Evolutionary conservation across 2,888 invertebrate species (phyloP).

Genomic region (Netelia melanura): DNA sequence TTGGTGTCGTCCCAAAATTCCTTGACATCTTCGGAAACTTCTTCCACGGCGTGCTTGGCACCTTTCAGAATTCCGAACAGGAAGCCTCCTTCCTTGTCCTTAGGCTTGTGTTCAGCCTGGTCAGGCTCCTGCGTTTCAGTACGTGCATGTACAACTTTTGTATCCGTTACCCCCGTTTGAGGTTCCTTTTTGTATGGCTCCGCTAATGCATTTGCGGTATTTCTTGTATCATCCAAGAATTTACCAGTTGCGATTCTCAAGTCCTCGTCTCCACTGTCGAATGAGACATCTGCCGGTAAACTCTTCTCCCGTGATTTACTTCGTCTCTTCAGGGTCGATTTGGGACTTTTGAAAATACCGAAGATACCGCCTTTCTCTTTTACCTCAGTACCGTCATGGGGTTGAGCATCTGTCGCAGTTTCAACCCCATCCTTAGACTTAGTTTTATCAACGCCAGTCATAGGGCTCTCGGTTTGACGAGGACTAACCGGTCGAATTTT

Average conservation of each 20-base stretch:
- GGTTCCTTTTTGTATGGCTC: conserved; percentile 74
- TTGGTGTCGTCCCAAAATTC: conserved; percentile 72
- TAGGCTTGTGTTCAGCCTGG: conserved; percentile 66
- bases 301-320: conserved; percentile 69
- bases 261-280: conserved; percentile 71
- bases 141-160: conserved; percentile 27
- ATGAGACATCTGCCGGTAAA: conserved; percentile 61
- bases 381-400: conserved; percentile 52
- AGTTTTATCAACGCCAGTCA: conserved; percentile 12
- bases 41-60: conserved; percentile 70
- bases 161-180: conserved; percentile 36
- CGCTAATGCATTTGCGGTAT: conserved; percentile 65
- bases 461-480: conserved; percentile 42
- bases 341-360: conserved; percentile 73
- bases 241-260: conserved; percentile 75
- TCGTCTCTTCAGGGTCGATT: conserved; percentile 67
- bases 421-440: conserved; percentile 56
- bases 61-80: conserved; percentile 71
- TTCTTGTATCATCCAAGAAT: conserved; percentile 80
- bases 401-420: conserved; percentile 27
- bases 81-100: conserved; percentile 72
- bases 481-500: conserved; percentile 44
- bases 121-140: conserved; percentile 59
- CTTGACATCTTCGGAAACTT: conserved; percentile 70
- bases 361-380: conserved; percentile 70